phyloP scores from a whole-genome alignment of 2,113 vertebrate species.

The Gavialis gangeticus region DNA sequence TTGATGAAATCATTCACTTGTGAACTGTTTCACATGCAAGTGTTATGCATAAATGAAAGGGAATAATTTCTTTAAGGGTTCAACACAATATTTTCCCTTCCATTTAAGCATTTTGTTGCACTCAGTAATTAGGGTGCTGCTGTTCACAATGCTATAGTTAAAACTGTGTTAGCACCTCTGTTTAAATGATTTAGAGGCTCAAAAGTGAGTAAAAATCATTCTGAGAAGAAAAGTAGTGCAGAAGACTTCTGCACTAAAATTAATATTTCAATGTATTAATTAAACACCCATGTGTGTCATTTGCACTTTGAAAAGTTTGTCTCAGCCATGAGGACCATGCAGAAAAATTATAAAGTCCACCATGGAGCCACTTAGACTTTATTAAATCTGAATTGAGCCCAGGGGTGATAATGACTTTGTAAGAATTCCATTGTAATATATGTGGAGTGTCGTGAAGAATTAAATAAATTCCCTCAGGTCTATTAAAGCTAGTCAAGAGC shows the following conservation, averaged over 20 bases:
- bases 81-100: neutral
- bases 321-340: neutral
- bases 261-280: neutral
- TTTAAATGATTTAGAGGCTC: neutral
- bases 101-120: constrained; percentile 4
- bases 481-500: neutral
- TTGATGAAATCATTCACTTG: neutral
- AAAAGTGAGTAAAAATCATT: neutral
- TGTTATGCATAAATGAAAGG: neutral
- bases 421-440: fast-evolving
- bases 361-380: neutral
- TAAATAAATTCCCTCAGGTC: neutral
- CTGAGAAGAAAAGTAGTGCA: neutral
- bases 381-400: neutral
- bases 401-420: neutral
- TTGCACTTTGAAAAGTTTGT: neutral
- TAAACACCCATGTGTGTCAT: neutral
- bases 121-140: neutral
- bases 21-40: neutral
- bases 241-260: neutral
- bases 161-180: neutral
- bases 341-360: neutral
- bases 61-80: neutral
- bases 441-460: neutral
- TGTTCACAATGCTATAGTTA: constrained; percentile 5